Evolutionary conservation across 2,888 invertebrate species (phyloP), one percentile per base, ranked within the genome.

Genomic region (Marronus borbonicus): DNA sequence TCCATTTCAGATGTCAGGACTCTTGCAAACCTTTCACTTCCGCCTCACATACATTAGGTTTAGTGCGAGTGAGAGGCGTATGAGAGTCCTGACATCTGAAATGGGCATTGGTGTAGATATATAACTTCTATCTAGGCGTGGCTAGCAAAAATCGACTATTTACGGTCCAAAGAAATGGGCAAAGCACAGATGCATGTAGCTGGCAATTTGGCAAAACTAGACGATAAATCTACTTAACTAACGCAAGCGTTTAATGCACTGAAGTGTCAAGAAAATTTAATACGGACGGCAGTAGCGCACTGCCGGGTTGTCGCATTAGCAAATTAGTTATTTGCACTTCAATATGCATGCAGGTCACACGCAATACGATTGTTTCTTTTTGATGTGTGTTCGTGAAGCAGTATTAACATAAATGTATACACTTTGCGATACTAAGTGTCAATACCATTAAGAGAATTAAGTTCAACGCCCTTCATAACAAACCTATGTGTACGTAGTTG

Each of bases 341-440:
- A 14, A 24, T 60, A 39, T 44, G 39, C 68, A 74, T 74, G 36
- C 72, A 28, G 20, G 17, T 74, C 72, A 74, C 44, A 60, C 44
- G 24, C 60, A 58, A 36, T 74, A 44, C 72, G 49, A 74, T 60
- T 74, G 72, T 74, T 70, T 74, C 60, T 12, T 58, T 39, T 60
- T 58, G 44, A 58, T 74, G 72, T 70, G 55, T 24, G 24, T 49
- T 24, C 60, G 28, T 24, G 58, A 62, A 74, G 44, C 60, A 39
- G 17, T 44, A 74, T 74, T 60, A 74, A 74, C 39, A 74, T 60
- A 60, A 74, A 74, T 14, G 72, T 74, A 39, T 74, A 74, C 72
- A 60, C 72, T 74, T 74, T 74, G 60, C 44, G 72, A 74, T 74
- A 74, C 60, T 74, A 74, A 74, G 60, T 74, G 72, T 74, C 72